phyloP scores from a whole-genome alignment of 1,140 invertebrate species.

The Pogonognathellus flavescens region DNA sequence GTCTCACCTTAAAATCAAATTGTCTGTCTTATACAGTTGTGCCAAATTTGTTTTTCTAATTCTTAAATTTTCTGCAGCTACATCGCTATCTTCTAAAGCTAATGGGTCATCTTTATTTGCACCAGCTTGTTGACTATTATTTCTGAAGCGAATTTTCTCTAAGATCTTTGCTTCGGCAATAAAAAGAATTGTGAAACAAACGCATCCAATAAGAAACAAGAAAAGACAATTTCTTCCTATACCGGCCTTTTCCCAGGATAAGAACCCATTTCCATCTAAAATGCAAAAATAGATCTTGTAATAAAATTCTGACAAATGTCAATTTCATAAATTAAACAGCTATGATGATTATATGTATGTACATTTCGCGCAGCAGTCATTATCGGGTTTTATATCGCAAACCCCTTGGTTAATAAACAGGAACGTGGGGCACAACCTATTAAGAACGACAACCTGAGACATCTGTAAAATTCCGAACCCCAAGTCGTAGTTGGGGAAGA shows the following conservation, averaged over 20 bases:
- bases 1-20: conserved; percentile 68
- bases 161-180: conserved; percentile 73
- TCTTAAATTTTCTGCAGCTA: conserved; percentile 71
- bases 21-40: conserved; percentile 68
- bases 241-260: conserved; percentile 72
- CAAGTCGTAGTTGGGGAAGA: conserved; percentile 82
- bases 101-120: background rate
- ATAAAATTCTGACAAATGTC: background rate
- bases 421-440: conserved; percentile 14
- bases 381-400: conserved; percentile 17
- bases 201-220: conserved; percentile 71
- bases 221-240: conserved; percentile 75
- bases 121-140: conserved; percentile 1
- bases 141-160: conserved; percentile 57
- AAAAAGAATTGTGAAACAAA: conserved; percentile 72
- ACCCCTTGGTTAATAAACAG: background rate
- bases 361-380: conserved; percentile 58
- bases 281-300: background rate
- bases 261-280: conserved; percentile 68
- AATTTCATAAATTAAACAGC: background rate
- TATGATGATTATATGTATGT: background rate
- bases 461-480: conserved; percentile 69
- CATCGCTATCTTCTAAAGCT: conserved; percentile 72
- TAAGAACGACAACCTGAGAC: conserved; percentile 1
- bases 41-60: conserved; percentile 68